These are phyloP conservation scores for Pasiphila rectangulata DNA, from an alignment of 2,888 invertebrate species.

Conservation along the genomic window DNA sequence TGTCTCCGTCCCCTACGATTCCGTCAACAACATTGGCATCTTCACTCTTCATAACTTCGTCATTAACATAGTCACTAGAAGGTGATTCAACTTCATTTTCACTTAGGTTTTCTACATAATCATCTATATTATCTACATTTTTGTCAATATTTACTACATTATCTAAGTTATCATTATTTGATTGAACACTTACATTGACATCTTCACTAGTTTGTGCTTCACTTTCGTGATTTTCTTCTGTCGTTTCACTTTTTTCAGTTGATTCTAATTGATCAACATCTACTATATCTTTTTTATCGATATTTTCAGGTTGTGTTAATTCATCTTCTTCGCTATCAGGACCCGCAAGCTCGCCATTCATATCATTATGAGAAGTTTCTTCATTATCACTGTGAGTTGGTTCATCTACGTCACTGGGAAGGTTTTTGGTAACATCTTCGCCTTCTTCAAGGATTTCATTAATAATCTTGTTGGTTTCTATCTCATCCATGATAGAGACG, in stretches of 20 bases:
- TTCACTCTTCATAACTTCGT: conserved; percentile 27
- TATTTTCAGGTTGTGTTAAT: background rate
- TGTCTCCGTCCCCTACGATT: conserved; percentile 17
- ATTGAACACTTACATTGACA: background rate
- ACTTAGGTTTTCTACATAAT: background rate
- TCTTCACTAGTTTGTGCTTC: conserved; percentile 1
- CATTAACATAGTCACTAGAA: conserved; percentile 10
- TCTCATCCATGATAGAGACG: conserved; percentile 17
- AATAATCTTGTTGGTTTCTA: conserved; percentile 21
- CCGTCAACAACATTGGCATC: conserved; percentile 44
- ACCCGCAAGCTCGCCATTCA: conserved; percentile 38
- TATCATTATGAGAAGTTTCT: conserved; percentile 25
- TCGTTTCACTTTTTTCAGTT: background rate
- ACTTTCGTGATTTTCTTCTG: conserved; percentile 5
- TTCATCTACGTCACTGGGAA: conserved; percentile 23
- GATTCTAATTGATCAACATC: conserved; percentile 4
- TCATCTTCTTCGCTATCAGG: conserved; percentile 33
- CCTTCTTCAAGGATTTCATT: conserved; percentile 26
- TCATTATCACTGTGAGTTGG: conserved; percentile 26
- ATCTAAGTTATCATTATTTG: conserved; percentile 1
- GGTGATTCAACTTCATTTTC: conserved; percentile 9
- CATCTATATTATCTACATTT: background rate
- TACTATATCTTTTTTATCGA: background rate
- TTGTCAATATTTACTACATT: background rate
- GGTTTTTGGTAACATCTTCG: conserved; percentile 18